Conservation (phyloP, 2,113 vertebrate species). For the Grammomys surdaster region DNA sequence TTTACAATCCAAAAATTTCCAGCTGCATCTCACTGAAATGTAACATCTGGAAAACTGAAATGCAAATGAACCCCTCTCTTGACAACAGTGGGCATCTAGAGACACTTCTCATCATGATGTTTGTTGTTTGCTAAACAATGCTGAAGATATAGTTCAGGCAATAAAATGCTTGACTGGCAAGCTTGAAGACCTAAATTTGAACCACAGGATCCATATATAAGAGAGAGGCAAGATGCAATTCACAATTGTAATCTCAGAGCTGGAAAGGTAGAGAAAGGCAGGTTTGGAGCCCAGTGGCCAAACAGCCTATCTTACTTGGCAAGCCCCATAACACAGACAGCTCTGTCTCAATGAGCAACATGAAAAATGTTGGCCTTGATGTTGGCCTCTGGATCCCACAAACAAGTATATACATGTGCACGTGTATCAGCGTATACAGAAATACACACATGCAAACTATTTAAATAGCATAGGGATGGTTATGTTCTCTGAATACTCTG, state of each 20-base stretch:
- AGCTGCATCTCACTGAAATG: slow-evolving; percentile 24
- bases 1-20: not conserved
- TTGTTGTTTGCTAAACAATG: not conserved
- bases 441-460: not conserved
- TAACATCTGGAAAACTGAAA: not conserved
- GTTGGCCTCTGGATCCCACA: not conserved
- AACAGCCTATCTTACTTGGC: too few relatives aligned
- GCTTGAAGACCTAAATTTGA: not conserved
- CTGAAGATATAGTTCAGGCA: not conserved
- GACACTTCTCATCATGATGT: not conserved
- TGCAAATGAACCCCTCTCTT: not conserved
- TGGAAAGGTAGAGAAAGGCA: not conserved
- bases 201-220: not conserved
- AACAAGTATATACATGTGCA: too few relatives aligned
- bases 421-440: not conserved
- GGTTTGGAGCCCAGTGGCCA: not conserved
- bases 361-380: not conserved
- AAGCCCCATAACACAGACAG: not conserved
- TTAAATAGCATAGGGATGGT: not conserved
- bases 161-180: not conserved
- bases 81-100: not conserved
- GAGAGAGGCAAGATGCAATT: not conserved
- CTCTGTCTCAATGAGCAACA: too few relatives aligned
- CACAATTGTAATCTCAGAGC: not conserved
- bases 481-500: not conserved